Evolutionary conservation across 2,888 invertebrate species (phyloP), one percentile per base, ranked within the genome.

Genomic region (Clanis bilineata): DNA sequence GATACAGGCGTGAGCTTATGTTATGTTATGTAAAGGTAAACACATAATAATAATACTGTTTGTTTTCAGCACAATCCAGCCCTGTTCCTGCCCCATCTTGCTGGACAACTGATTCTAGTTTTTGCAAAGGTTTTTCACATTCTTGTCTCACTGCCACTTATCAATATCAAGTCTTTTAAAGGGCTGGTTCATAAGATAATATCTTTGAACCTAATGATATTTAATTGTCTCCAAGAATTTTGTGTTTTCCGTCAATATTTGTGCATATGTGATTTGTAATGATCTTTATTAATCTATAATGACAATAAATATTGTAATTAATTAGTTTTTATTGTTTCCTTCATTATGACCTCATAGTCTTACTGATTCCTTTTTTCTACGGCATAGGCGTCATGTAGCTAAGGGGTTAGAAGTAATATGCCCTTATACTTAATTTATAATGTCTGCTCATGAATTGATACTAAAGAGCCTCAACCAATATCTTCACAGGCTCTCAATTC

Each of bases 221-320:
- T 89, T 61, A 88, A 87, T 65, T 88, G 86, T 86, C 67, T 82
- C 3, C 89, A 89, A 73, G 89, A 86, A 63, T 88, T 89, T 66
- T 89, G 89, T 66, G 88, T 86, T 3, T 89, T 89, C 61, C 72
- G 83, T 57, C 75, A 83, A 64, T 77, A 71, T 64, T 65, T 89
- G 25, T 88, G 86, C 65, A 72, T 88, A 62, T 88, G 88, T 70
- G 88, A 89, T 68, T 76, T 89, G 64, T 88, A 44, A 51, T 54
- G 18, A 5, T 38, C 6, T 15, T 12, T 36, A 38, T 12, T 6
- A 32, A 6, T 7, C 3, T 32, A 23, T 43, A 25, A 15, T 28
- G 43, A 1, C 10, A 43, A 43, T 57, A 57, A 28, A 57, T 4
- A 2, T 57, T 21, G 18, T 18, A 28, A 23, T 12, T 2, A 21